These are phyloP conservation scores for Scelioninae gen. 2 DNA, from an alignment of 2,888 invertebrate species.

Conservation along the genomic window DNA sequence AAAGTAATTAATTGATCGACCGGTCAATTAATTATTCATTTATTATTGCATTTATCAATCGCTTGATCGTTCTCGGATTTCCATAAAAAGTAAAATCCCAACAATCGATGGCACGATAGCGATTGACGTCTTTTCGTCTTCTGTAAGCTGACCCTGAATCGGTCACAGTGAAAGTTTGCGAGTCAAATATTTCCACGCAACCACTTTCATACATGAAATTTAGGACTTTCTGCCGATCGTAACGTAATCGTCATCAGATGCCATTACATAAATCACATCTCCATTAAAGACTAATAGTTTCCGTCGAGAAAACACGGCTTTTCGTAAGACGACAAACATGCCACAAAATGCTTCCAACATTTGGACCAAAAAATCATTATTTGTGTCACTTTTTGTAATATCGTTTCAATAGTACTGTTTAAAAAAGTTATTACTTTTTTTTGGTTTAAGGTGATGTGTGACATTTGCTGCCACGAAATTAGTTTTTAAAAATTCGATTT, in stretches of 20 bases:
- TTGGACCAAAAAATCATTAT: background rate
- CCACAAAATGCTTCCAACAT: constrained; percentile 5
- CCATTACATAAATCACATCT: constrained; percentile 31
- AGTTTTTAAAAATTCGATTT: no score
- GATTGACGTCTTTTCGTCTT: constrained; percentile 20
- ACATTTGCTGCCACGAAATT: no score
- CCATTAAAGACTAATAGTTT: constrained; percentile 5
- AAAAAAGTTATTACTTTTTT: constrained; percentile 28
- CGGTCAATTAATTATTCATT: no score
- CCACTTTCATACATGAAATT: constrained; percentile 54
- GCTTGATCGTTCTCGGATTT: no score
- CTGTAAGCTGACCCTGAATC: constrained; percentile 32
- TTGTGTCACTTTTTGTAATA: no score
- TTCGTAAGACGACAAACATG: background rate
- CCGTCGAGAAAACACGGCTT: background rate
- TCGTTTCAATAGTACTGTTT: no score
- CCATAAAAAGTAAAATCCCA: no score
- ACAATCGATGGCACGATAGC: constrained; percentile 10
- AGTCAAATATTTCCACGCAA: constrained; percentile 52
- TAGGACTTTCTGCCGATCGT: constrained; percentile 43
- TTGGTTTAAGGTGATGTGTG: no score
- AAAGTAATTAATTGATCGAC: no score
- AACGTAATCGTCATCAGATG: constrained; percentile 32
- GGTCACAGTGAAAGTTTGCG: constrained; percentile 61
- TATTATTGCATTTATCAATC: no score